Conservation (phyloP, 2,797 vertebrate species). For the Scleropages formosus region DNA sequence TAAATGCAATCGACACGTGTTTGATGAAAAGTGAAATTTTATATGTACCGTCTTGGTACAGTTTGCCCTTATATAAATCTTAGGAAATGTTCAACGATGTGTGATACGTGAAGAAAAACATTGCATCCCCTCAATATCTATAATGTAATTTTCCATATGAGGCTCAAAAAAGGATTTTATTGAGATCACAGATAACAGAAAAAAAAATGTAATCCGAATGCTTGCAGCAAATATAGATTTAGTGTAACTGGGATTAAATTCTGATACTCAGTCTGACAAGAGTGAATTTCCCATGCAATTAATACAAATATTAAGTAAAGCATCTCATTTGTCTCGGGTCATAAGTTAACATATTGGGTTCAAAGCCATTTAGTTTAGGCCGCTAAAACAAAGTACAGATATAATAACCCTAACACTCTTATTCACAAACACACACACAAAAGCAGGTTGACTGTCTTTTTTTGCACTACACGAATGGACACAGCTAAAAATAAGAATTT, state of each 20-base stretch:
- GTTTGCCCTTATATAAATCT: constrained; percentile 18
- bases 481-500: background rate
- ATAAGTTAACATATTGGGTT: constrained; percentile 2
- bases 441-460: too few relatives aligned
- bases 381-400: background rate
- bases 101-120: constrained; percentile 5
- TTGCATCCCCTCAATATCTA: background rate
- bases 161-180: background rate
- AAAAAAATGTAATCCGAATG: background rate
- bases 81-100: constrained; percentile 14
- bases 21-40: constrained; percentile 14
- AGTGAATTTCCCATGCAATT: background rate
- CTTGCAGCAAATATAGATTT: background rate
- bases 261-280: background rate
- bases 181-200: background rate
- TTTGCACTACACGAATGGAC: background rate
- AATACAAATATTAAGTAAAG: background rate
- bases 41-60: constrained; percentile 3
- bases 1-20: constrained; percentile 10
- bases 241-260: background rate
- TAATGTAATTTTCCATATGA: background rate
- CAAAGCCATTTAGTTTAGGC: constrained; percentile 7
- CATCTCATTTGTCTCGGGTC: constrained; percentile 19
- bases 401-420: background rate
- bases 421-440: background rate